Percentiles rank a stretch among this genome's conserved stretches.
phyloP scores from a whole-genome alignment of 2,888 invertebrate genomes.

The Meiosimyza decipiens region DNA sequence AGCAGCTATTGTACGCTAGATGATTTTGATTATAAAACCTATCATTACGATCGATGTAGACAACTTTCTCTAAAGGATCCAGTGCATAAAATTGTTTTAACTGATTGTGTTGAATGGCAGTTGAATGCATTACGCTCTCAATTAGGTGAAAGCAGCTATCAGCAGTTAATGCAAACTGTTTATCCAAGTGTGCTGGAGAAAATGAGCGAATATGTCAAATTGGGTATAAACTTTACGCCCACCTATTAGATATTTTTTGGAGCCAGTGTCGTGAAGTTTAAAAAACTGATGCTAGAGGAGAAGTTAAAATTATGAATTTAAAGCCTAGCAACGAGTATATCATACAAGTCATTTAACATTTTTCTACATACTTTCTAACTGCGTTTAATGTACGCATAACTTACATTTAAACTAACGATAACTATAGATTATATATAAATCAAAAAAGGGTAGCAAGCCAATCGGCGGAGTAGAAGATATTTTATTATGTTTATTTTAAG shows the following conservation, averaged over 20 bases:
- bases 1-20: conserved; percentile 62
- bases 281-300: conserved; percentile 3
- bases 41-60: conserved; percentile 78
- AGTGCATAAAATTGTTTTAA: conserved; percentile 81
- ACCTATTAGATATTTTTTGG: conserved; percentile 24
- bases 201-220: conserved; percentile 71
- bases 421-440: conserved; percentile 15
- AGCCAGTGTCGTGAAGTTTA: neutral
- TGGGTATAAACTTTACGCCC: conserved; percentile 47
- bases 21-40: conserved; percentile 72
- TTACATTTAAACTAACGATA: conserved; percentile 32
- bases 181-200: conserved; percentile 79
- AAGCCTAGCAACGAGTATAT: neutral
- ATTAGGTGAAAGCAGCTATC: conserved; percentile 81
- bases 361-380: conserved; percentile 32
- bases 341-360: conserved; percentile 26
- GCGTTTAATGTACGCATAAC: conserved; percentile 35
- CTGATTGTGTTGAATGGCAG: conserved; percentile 78
- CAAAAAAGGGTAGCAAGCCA: neutral
- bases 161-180: conserved; percentile 78
- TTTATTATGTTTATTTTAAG: neutral
- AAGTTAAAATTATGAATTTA: no score
- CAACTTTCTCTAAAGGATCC: conserved; percentile 79
- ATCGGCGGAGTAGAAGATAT: no score
- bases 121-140: conserved; percentile 76